Conservation (phyloP, 2,888 invertebrate genomes). For the Apomyelois bistriatella region DNA sequence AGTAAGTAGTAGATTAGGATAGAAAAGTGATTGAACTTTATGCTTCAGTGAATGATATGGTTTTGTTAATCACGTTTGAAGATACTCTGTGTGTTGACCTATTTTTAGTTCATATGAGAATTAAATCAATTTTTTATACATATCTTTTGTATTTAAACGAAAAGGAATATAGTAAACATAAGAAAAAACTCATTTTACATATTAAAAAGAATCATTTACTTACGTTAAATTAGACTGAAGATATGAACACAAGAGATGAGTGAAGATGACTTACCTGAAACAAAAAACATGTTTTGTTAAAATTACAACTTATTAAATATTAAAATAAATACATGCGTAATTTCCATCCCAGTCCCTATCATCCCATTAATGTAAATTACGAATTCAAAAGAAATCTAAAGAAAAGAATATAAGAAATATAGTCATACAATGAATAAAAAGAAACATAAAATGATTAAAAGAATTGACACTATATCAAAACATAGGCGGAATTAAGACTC, state of each 20-base stretch:
- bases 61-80: slow-evolving; percentile 9
- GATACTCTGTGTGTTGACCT: slow-evolving; percentile 1
- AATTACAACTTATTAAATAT: neutral
- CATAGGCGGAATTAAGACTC: neutral
- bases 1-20: slow-evolving; percentile 31
- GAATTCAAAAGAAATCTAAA: too few relatives aligned
- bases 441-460: neutral
- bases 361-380: too few relatives aligned
- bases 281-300: neutral
- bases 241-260: neutral
- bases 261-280: slow-evolving; percentile 1
- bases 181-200: too few relatives aligned
- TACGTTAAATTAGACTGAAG: neutral
- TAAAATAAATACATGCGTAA: too few relatives aligned
- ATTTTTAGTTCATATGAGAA: neutral
- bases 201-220: neutral
- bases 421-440: too few relatives aligned
- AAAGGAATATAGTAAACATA: too few relatives aligned
- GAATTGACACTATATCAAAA: neutral
- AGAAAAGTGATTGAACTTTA: slow-evolving; percentile 56
- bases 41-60: slow-evolving; percentile 47
- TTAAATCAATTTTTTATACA: neutral
- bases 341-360: too few relatives aligned
- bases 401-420: too few relatives aligned
- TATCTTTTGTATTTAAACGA: neutral